These are phyloP conservation scores for Pyrocoelia pectoralis DNA, from an alignment of 2,888 invertebrate species.

Conservation along the genomic window DNA sequence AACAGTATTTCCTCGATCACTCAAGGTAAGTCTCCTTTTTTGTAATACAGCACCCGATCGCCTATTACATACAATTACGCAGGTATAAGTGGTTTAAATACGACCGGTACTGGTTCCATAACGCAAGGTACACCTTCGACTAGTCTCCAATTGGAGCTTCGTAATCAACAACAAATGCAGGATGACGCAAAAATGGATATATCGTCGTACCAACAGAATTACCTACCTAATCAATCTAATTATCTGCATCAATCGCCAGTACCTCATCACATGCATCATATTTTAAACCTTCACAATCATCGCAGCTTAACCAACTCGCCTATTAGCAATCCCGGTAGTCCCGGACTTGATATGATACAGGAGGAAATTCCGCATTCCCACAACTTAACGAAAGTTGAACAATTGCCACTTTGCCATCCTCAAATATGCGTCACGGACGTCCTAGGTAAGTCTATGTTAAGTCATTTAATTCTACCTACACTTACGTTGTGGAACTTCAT, in stretches of 20 bases:
- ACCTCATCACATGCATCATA: conserved; percentile 54
- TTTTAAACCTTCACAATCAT: conserved; percentile 61
- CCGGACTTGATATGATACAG: conserved; percentile 80
- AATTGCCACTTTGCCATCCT: conserved; percentile 65
- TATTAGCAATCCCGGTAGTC: conserved; percentile 71
- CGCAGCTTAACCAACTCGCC: conserved; percentile 69
- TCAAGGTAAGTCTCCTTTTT: conserved; percentile 58
- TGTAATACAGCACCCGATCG: no score
- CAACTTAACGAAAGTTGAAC: conserved; percentile 56
- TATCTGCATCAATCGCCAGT: conserved; percentile 45
- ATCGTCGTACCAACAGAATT: conserved; percentile 35
- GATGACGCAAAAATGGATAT: conserved; percentile 63
- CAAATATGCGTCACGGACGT: conserved; percentile 94
- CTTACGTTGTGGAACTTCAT: no score
- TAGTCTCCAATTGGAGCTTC: conserved; percentile 53
- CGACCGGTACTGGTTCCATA: conserved; percentile 76
- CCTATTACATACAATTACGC: no score
- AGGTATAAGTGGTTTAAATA: conserved; percentile 79
- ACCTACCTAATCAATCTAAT: conserved; percentile 41
- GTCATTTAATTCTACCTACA: no score
- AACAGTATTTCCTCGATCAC: conserved; percentile 64
- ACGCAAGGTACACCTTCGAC: conserved; percentile 73
- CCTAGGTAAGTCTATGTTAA: conserved; percentile 68
- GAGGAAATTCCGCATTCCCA: conserved; percentile 70
- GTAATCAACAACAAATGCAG: conserved; percentile 47